Base-by-base conservation (phyloP, 2,113 vertebrate species). In the Spilogale gracilis region DNA sequence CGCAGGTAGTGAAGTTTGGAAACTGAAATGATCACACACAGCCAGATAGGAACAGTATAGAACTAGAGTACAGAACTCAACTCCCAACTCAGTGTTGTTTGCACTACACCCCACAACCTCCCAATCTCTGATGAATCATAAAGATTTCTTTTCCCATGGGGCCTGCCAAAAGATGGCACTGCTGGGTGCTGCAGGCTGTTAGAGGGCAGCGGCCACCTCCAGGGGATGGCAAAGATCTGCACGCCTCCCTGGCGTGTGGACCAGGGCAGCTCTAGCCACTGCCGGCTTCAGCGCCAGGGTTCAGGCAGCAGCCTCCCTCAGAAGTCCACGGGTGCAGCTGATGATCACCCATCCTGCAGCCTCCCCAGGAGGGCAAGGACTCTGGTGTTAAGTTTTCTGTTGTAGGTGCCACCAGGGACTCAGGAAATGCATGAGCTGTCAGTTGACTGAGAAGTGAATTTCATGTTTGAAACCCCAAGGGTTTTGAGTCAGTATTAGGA, bases 401-500 rank as follows among this genome's bases (percentile, higher is more conserved):
- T 73, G 54, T 30, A 32, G 23, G 52, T 17, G 79, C 94, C 67
- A 43, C 50, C 61, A 25, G 54, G 52, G 54, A 43, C 63, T 84
- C 32, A n/a, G 90, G 84, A 76, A 69, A 48, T 13, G 63, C 38
- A 6, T 1, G 5, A 78, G 43, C 87, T 73, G 18, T 65, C 50
- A 58, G 82, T n/a, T 71, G n/a, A 50, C 82, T 20, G 73, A 54
- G 80, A 93, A 93, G 78, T 38, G 63, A 96, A 48, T 58, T 76
- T 21, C 50, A 50, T 9, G 45, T 83, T 45, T 63, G 56, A 50
- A 84, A 52, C 43, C 38, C 50, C 45, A 69, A 74, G 67, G 25
- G 27, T 81, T 96, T 60, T 25, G 25, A 94, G 61, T 96, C 97
- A 98, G 98, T 98, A 96, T 98, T 97, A 97, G 50, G 67, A 86